Base-by-base conservation (phyloP, 1,140 invertebrate species). In the Drosophila tani region DNA sequence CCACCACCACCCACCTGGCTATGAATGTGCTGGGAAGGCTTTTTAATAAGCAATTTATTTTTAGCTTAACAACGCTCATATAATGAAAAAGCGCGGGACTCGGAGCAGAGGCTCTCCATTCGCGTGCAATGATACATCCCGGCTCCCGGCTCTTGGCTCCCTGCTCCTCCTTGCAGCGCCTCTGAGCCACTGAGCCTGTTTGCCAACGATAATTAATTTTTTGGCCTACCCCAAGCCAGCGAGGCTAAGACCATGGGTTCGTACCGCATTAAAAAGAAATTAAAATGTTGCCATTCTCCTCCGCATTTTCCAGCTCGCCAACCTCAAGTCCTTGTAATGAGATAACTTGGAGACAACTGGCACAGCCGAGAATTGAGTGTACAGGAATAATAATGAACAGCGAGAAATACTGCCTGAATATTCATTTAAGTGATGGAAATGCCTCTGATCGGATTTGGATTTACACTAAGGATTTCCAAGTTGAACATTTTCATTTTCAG, bases 1-100 rank as follows among this genome's bases (percentile, higher is more conserved):
- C 29, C 49, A 19, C 27, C 46, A 41, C 32, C 55, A 24, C 47
- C 67, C 69, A 73, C 53, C 69, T 73, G 66, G 27, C 35, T 63
- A 29, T 63, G 32, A 38, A 46, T 78, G 66, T 32, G 74, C 45
- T 49, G 62, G 17, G 53, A 55, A 76, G 79, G 81, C 85, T 88
- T 88, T 88, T 88, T 88, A 88, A 88, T 88, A 88, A 88, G 84
- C 85, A 90, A 88, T 88, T 90, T 90, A 90, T 79, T 87, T 84
- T 83, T 87, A 88, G 85, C 84, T 77, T 88, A 84, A 87, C 75
- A 87, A 80, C 75, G 80, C 76, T 69, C 81, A 64, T 88, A 64
- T 88, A 83, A 88, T 88, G 83, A 88, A 88, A 87, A 84, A 87
- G 53, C 76, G 67, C 76, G 59, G 47, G 70, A 59, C 70, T 79